phyloP scores from a whole-genome alignment of 2,113 vertebrate genomes.

The Phylloscopus trochilus region DNA sequence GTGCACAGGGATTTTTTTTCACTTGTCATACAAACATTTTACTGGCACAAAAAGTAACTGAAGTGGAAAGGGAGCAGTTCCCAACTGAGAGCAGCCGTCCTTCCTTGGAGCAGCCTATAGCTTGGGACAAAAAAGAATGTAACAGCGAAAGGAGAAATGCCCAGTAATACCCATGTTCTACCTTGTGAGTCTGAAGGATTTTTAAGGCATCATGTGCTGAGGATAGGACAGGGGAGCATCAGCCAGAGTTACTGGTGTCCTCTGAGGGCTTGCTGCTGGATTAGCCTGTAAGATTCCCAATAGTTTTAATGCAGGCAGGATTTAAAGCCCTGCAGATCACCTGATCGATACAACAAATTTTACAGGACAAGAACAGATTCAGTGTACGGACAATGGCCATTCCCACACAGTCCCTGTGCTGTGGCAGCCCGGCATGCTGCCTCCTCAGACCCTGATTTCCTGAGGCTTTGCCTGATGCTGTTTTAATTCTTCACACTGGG shows the following conservation, averaged over 20 bases:
- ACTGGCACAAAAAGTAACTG: not conserved
- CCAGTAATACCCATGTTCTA: not conserved
- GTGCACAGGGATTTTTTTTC: not conserved
- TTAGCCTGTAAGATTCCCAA: not conserved
- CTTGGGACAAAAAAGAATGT: not conserved
- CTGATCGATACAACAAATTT: not conserved
- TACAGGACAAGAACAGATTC: not conserved
- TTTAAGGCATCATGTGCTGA: not conserved
- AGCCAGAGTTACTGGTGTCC: not conserved
- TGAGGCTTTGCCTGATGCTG: not conserved
- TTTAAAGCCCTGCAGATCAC: not conserved
- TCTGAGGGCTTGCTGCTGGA: not conserved
- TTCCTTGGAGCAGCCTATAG: not conserved
- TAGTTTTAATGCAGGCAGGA: not conserved
- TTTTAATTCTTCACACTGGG: not conserved
- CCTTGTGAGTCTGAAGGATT: not conserved
- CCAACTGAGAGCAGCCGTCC: not conserved
- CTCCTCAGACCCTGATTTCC: not conserved
- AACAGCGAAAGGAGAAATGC: not conserved
- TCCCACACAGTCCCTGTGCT: not conserved
- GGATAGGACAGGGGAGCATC: not conserved
- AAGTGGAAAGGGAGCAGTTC: not conserved
- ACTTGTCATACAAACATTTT: not conserved
- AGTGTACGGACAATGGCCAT: not conserved
- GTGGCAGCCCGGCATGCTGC: rapidly evolving